Evolutionary conservation across 2,888 invertebrate species (phyloP), one percentile per base, ranked within the genome.

Genomic region (Lepidochitona cinerea): DNA sequence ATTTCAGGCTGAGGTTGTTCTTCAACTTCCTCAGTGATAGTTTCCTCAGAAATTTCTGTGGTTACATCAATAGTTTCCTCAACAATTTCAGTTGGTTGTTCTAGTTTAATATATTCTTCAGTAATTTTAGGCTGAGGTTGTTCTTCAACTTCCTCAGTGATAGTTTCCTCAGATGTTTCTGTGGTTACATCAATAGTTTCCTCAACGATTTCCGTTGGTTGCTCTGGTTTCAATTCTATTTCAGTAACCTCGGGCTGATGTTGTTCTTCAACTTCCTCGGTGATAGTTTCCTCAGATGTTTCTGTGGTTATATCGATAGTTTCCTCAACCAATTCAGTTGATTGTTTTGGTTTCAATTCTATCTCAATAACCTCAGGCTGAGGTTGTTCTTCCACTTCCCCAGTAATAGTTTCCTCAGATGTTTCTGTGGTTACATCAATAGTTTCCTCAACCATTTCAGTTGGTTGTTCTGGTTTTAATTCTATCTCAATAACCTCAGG

Each of bases 261-360:
- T 59, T 59, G 59, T 4, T 29, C 29, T 59, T 59, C 29, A 66
- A 29, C 35, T 14, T 23, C 37, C 36, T 37, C 59, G 35, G 32
- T 26, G 18, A 49, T 32, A 6, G 7, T 36, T 33, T 64, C 59
- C 4, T 70, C 37, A 59, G n/a, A 18, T 23, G 14, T 70, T 59
- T 54, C 59, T 36, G 72, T 70, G 35, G 67, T 72, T 6, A 74
- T 36, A 29, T 76, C 76, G 73, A 64, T 32, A 26, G 64, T 64
- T 73, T 72, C 77, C 75, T 77, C 32, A 75, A 77, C 37, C 26
- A 68, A 52, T 70, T 54, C 66, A 23, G 69, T 2, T n/a, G 49
- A 7, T 23, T 49, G 49, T 5, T 49, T 23, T 49, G 49, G 7
- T 49, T 49, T 49, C n/a, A 49, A 49, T 5, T 2, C 49, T 1